Evolutionary conservation across 2,888 invertebrate genomes (phyloP).

Genomic region (Leucania comma): DNA sequence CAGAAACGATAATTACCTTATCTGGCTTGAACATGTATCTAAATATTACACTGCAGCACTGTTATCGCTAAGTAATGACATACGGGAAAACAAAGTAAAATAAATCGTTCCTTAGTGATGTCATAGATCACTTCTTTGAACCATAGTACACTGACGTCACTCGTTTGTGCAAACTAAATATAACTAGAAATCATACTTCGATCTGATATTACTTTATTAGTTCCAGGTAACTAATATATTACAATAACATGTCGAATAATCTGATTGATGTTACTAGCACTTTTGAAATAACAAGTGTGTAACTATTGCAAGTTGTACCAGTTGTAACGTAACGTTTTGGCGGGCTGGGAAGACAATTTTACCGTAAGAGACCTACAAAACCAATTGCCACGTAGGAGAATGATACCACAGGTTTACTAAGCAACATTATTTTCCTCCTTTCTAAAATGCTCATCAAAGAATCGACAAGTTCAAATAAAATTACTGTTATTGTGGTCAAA

Average conservation of each 20-base stretch:
- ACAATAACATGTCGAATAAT: conserved; percentile 54
- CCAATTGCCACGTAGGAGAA: conserved; percentile 17
- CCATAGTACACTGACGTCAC: conserved; percentile 68
- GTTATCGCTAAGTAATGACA: conserved; percentile 43
- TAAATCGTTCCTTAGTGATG: conserved; percentile 41
- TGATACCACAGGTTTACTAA: background rate
- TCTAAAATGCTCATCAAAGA: conserved; percentile 32
- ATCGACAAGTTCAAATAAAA: conserved; percentile 31
- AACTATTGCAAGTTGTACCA: conserved; percentile 18
- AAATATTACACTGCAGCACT: conserved; percentile 40
- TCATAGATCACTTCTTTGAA: conserved; percentile 56
- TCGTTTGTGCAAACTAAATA: conserved; percentile 70
- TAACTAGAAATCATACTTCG: conserved; percentile 68
- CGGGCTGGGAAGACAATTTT: background rate
- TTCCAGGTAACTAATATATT: conserved; percentile 65
- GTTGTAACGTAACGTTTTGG: conserved; percentile 7
- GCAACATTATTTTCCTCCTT: conserved; percentile 36
- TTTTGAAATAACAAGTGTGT: conserved; percentile 31
- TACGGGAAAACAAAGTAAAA: conserved; percentile 47
- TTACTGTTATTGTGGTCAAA: conserved; percentile 47
- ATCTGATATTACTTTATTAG: conserved; percentile 70
- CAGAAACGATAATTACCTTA: conserved; percentile 51
- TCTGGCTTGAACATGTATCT: conserved; percentile 46
- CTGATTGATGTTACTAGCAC: conserved; percentile 38
- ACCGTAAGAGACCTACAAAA: conserved; percentile 24